phyloP scores from a whole-genome alignment of 2,113 vertebrate species.

The Tinamus guttatus region DNA sequence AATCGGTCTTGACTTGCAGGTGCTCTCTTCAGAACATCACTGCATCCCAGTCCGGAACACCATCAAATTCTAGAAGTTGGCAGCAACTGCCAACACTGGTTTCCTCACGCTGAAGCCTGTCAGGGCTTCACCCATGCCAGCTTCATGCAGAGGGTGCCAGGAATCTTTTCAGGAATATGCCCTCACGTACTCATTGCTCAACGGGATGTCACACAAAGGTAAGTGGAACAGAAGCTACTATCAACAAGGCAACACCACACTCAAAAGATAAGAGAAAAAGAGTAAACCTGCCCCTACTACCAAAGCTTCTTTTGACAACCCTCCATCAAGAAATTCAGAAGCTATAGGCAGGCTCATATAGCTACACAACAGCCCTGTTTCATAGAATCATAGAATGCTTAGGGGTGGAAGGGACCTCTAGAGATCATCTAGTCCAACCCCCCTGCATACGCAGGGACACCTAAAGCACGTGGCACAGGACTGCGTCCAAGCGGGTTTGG shows the following conservation, averaged over 20 bases:
- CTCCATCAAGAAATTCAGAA: not conserved
- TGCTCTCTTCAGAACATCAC: not conserved
- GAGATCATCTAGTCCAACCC: too few species aligned
- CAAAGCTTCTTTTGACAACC: not conserved
- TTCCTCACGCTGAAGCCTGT: not conserved
- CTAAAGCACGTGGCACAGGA: too few species aligned
- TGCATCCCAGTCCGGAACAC: not conserved
- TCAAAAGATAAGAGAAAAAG: not conserved
- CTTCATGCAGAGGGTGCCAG: not conserved
- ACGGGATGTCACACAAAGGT: not conserved
- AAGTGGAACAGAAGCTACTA: not conserved
- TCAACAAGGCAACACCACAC: not conserved
- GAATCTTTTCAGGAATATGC: not conserved
- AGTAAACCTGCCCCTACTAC: not conserved
- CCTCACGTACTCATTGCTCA: not conserved
- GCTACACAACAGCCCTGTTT: not conserved
- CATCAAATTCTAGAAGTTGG: not conserved
- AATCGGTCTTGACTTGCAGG: not conserved
- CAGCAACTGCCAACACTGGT: not conserved
- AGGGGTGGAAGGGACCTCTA: too few species aligned
- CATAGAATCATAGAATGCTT: too few species aligned
- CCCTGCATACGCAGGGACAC: too few species aligned
- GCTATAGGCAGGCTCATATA: not conserved
- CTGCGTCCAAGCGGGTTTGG: too few species aligned
- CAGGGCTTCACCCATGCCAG: not conserved